Conservation (phyloP, 2,797 vertebrate genomes). For the Hybognathus amarus region DNA sequence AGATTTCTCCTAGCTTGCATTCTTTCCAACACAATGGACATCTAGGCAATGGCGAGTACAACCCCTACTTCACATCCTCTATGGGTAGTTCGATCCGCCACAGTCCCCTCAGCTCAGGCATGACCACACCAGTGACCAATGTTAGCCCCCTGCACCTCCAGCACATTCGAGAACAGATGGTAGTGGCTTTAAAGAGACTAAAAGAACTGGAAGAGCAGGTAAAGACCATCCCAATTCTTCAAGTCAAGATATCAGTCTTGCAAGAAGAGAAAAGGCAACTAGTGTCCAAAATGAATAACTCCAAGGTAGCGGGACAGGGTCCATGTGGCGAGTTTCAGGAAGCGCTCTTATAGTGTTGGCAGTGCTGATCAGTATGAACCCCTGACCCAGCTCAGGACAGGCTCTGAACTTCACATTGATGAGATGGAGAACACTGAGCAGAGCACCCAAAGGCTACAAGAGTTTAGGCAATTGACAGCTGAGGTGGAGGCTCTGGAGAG, state of each 20-base stretch:
- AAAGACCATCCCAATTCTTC: conserved; percentile 93
- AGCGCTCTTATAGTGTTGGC: conserved; percentile 93
- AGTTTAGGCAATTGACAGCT: conserved; percentile 91
- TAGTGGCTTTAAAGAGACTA: conserved; percentile 89
- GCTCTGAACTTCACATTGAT: conserved; percentile 88
- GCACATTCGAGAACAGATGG: conserved; percentile 98
- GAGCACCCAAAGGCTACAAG: conserved; percentile 84
- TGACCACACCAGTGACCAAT: conserved; percentile 92
- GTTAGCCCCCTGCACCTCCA: conserved; percentile 94
- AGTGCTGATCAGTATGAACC: conserved; percentile 90
- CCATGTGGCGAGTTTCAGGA: conserved; percentile 80
- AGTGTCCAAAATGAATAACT: conserved; percentile 87
- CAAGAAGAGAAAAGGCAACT: conserved; percentile 96
- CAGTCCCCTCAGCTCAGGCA: conserved; percentile 94
- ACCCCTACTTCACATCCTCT: conserved; percentile 82
- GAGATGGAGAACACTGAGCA: conserved; percentile 85
- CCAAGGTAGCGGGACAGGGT: conserved; percentile 72
- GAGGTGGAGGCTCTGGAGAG: conserved; percentile 93
- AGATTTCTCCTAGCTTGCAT: conserved; percentile 76
- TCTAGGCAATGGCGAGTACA: conserved; percentile 84
- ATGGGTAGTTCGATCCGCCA: conserved; percentile 93
- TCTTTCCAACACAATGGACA: conserved; percentile 84
- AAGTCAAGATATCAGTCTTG: conserved; percentile 97
- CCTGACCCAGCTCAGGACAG: conserved; percentile 74
- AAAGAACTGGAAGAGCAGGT: conserved; percentile 97